A percentile compares a stretch with the other conserved stretches of the same genome.
Evolutionary conservation across 2,888 invertebrate species (phyloP).

Genomic region (Phrixothrix hirtus): DNA sequence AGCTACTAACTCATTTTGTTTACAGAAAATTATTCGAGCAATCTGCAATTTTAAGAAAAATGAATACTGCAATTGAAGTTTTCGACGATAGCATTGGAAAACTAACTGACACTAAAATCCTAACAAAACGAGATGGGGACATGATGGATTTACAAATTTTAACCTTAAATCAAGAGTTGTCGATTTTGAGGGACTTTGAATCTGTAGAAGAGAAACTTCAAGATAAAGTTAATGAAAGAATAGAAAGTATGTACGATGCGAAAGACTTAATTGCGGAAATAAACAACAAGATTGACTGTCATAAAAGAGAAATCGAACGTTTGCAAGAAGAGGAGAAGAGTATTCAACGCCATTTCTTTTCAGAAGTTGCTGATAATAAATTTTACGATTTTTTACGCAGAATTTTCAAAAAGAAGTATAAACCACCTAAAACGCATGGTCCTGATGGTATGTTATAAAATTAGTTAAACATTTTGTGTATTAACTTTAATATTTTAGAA

Average conservation of each 20-base stretch:
- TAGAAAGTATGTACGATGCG: conserved; percentile 57
- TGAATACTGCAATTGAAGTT: conserved; percentile 62
- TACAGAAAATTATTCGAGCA: conserved; percentile 68
- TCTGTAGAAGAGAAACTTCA: conserved; percentile 67
- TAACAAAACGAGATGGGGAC: conserved; percentile 62
- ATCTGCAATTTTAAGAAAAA: conserved; percentile 63
- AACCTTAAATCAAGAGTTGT: conserved; percentile 73
- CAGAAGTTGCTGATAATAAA: conserved; percentile 68
- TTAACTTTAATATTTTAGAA: too few relatives aligned
- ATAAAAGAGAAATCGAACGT: conserved; percentile 54
- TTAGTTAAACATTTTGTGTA: too few relatives aligned
- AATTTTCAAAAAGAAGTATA: conserved; percentile 83
- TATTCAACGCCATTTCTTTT: conserved; percentile 62
- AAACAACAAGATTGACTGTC: conserved; percentile 60
- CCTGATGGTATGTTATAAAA: conserved; percentile 56
- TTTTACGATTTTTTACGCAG: conserved; percentile 77
- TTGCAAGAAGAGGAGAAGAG: conserved; percentile 57
- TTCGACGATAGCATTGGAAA: conserved; percentile 69
- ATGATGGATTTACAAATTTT: conserved; percentile 68
- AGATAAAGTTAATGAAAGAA: conserved; percentile 50
- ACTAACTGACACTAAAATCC: conserved; percentile 62
- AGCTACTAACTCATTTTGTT: too few relatives aligned
- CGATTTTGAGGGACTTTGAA: conserved; percentile 74
- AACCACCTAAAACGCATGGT: conserved; percentile 64
- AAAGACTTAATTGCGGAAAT: conserved; percentile 59